Base-by-base conservation (phyloP, 2,797 vertebrate species). In the Sebastes ruberrimus region DNA sequence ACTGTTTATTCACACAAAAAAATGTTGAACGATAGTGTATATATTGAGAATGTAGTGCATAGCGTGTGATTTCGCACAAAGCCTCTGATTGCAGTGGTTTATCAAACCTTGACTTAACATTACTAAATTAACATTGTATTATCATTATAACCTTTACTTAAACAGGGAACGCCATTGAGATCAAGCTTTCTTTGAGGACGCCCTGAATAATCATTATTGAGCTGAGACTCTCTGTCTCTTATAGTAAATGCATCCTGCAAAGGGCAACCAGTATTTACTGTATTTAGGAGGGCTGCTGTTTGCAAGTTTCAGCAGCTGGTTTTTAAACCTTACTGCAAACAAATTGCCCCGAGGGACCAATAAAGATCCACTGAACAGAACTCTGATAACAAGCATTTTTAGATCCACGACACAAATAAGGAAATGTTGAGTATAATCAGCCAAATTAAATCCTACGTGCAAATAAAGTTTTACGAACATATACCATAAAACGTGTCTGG, bases 311-410 rank as follows among this genome's bases (percentile, higher is more conserved):
- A 81, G 72, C 75, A 81, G 33, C 73, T 88, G 59, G 13, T 81
- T 82, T 82, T 85, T 68, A 35, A 76, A 53, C 25, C 20, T 71
- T 20, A 25, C 46, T n/a, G 52, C 57, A 56, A 78, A 73, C 55
- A 78, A 42, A 61, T 52, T 52, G 11, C 57, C 42, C 30, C 1
- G 0, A 18, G 80, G 73, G 77, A 83, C 27, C 78, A 85, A 78
- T 88, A 82, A 88, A 81, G 59, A 76, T 71, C 66, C 22, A n/a
- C 35, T 75, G 10, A 76, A 72, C 30, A 56, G 20, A 83, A 71
- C 60, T 78, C 57, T 59, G 79, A 88, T 80, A 72, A 79, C 71
- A 79, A 85, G 49, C 66, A 71, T 80, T 80, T 74, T 80, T 63
- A 63, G 30, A 49, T 57, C 65, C 57, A 62, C 28, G 60, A 68